phyloP scores from a whole-genome alignment of 2,797 vertebrate species.

The Carcharodon carcharias region DNA sequence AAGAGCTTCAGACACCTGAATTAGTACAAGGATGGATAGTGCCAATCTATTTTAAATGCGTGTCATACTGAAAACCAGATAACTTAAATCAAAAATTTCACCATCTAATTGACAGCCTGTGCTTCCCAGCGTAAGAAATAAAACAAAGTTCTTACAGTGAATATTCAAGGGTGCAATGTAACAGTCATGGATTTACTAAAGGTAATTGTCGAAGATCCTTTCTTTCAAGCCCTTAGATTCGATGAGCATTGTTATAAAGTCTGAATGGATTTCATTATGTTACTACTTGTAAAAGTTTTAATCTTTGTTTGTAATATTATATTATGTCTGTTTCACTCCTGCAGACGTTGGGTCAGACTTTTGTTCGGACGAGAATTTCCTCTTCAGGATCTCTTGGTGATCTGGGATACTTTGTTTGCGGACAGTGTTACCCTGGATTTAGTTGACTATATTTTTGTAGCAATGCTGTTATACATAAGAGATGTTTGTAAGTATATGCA shows the following conservation, averaged over 20 bases:
- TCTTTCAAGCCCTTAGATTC: not conserved
- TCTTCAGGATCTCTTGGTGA: slow-evolving; percentile 87
- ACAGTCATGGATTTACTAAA: not conserved
- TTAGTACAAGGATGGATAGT: not conserved
- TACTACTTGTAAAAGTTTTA: not conserved
- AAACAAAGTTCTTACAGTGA: not conserved
- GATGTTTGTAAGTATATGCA: slow-evolving; percentile 75
- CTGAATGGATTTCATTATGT: not conserved
- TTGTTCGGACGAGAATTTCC: slow-evolving; percentile 92
- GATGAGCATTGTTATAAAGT: not conserved
- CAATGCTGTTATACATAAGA: slow-evolving; percentile 95
- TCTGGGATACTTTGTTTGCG: slow-evolving; percentile 94
- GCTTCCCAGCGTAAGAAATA: not conserved
- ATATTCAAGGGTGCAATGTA: not conserved
- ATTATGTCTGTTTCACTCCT: slow-evolving; percentile 41
- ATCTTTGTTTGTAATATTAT: not conserved
- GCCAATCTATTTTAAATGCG: not conserved
- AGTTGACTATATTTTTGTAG: slow-evolving; percentile 92
- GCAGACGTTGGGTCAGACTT: slow-evolving; percentile 88
- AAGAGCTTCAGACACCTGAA: not conserved
- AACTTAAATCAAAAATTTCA: not conserved
- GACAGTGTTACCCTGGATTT: slow-evolving; percentile 86
- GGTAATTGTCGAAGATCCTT: not conserved
- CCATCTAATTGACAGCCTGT: not conserved
- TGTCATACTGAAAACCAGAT: not conserved